A percentile compares a stretch with the other conserved stretches of the same genome.
Conservation (phyloP, 2,797 vertebrate genomes). For the Pteropus rufus region DNA sequence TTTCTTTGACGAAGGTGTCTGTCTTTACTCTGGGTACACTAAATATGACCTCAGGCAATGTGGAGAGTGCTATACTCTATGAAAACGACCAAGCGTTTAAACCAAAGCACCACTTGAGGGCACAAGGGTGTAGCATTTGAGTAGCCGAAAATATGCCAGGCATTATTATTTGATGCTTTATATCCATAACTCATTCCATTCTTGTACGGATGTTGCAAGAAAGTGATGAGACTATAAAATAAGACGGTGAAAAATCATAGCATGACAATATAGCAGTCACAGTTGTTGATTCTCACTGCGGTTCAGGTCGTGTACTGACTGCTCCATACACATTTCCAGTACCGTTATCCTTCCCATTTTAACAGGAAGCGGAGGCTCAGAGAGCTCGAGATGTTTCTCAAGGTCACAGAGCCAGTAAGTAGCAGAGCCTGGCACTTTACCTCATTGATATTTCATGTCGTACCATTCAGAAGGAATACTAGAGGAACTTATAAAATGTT, state of each 20-base stretch:
- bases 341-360: neutral
- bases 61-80: neutral
- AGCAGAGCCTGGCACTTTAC: neutral
- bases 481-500: neutral
- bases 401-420: neutral
- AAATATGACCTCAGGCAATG: neutral
- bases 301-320: neutral
- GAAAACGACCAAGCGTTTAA: neutral
- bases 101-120: neutral
- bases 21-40: no score
- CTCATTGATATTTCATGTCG: neutral
- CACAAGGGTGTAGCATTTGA: neutral
- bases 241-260: neutral
- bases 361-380: neutral
- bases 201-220: neutral
- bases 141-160: no score
- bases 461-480: neutral
- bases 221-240: neutral
- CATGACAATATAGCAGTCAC: neutral
- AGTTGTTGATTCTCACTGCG: neutral
- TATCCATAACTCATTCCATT: neutral
- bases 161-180: neutral
- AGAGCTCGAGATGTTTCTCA: neutral
- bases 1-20: neutral
- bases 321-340: neutral